Evolutionary conservation across 2,113 vertebrate species (phyloP), one percentile per base, ranked within the genome.

Genomic region (Hydrolagus affinis): DNA sequence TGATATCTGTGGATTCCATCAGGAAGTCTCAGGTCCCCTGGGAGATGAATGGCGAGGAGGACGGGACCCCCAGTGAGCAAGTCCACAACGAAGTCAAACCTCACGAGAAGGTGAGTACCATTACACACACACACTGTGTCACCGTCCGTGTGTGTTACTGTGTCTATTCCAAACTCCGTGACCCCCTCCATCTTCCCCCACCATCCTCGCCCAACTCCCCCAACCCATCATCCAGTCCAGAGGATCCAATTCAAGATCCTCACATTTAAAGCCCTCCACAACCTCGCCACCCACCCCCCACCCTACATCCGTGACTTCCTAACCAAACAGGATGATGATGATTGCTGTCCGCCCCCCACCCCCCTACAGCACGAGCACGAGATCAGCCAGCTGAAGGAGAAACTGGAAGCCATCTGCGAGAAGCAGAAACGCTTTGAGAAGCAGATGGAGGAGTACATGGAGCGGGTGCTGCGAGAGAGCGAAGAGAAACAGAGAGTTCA

Each of bases 321-420:
- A n/a, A n/a, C 10, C 7, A 23, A 8, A 10, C 30, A 56, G 11
- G 44, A 44, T 44, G 44, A 4, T 44, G 44, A 44, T 44, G 44
- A 44, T 44, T 6, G 44, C 11, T 21, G 28, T n/a, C n/a, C 3
- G 25, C 21, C 70, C 15, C 8, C 7, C 4, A 11, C 28, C 32
- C 9, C 11, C 11, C 21, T 0, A 9, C 88, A 95, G 94, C 93
- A 94, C 1, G 87, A 90, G 32, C 88, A 91, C 56, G 93, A 94
- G 87, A 87, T 94, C 80, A 90, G 88, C 0, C 92, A 93, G 88
- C 90, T 95, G 12, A 90, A 92, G 66, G 85, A 88, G 0, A 87
- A 86, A n/a, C 17, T 89, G 85, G 70, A 78, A 0, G 4, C 1
- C 0, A 90, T 89, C 8, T 86, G 85, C 0, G 66, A 66, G 0